A percentile compares a stretch with the other conserved stretches of the same genome.
phyloP scores from a whole-genome alignment of 1,140 invertebrate genomes.

The Oryzaephilus surinamensis region DNA sequence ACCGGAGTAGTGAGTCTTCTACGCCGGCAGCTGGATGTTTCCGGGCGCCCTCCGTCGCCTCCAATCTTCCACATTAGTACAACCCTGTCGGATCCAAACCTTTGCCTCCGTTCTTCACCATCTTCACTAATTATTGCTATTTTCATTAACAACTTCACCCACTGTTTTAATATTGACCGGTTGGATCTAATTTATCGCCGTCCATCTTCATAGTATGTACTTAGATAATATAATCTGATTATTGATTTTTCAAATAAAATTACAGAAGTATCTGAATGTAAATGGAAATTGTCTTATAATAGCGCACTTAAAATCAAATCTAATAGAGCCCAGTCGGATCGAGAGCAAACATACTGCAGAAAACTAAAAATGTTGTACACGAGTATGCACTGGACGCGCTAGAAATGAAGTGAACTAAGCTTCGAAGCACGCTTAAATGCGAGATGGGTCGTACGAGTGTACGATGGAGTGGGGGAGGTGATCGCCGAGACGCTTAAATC shows the following conservation, averaged over 20 bases:
- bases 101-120: slow-evolving; percentile 25
- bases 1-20: slow-evolving; percentile 32
- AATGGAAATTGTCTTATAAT: background rate
- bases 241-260: too few relatives aligned
- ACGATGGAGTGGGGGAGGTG: slow-evolving; percentile 22
- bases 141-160: slow-evolving; percentile 5
- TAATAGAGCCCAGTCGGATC: slow-evolving; percentile 31
- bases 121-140: too few relatives aligned
- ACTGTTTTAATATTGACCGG: slow-evolving; percentile 30
- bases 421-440: slow-evolving; percentile 26
- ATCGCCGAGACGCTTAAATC: slow-evolving; percentile 24
- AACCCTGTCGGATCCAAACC: slow-evolving; percentile 34
- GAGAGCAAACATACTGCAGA: slow-evolving; percentile 27
- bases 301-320: background rate
- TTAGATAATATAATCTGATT: slow-evolving; percentile 2
- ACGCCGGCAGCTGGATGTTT: slow-evolving; percentile 34
- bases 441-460: slow-evolving; percentile 13
- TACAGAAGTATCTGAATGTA: too few relatives aligned
- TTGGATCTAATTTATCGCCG: slow-evolving; percentile 34
- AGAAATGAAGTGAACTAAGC: slow-evolving; percentile 22
- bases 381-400: slow-evolving; percentile 10
- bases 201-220: slow-evolving; percentile 28
- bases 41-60: slow-evolving; percentile 33
- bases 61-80: slow-evolving; percentile 32
- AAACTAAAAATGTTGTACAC: too few relatives aligned